Percentiles rank a stretch among this genome's conserved stretches.
phyloP scores from a whole-genome alignment of 2,113 vertebrate species.

The Hippocampus mohnikei region DNA sequence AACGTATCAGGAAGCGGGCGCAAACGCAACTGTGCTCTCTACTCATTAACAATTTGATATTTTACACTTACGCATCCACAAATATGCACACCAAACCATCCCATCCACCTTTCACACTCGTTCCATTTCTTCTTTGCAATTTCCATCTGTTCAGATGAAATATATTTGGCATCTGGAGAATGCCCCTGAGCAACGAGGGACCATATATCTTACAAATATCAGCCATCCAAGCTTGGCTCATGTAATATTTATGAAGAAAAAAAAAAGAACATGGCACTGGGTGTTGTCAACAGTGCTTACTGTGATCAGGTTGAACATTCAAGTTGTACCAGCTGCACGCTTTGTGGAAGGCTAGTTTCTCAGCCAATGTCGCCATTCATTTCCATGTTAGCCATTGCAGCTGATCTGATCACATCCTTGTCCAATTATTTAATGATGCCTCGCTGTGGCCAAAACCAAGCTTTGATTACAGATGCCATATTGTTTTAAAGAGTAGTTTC shows the following conservation, averaged over 20 bases:
- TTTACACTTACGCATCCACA: conserved; percentile 17
- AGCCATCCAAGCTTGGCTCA: conserved; percentile 55
- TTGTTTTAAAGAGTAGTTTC: conserved; percentile 44
- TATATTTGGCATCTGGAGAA: conserved; percentile 67
- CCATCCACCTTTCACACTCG: conserved; percentile 28
- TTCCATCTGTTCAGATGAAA: conserved; percentile 72
- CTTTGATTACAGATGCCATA: conserved; percentile 50
- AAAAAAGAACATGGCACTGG: conserved; percentile 50
- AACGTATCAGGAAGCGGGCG: not conserved
- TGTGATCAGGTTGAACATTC: conserved; percentile 54
- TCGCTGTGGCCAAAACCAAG: conserved; percentile 41
- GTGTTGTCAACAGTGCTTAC: conserved; percentile 61
- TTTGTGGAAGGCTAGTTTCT: conserved; percentile 42
- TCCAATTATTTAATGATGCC: conserved; percentile 63
- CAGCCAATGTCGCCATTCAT: conserved; percentile 47
- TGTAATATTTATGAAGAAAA: conserved; percentile 67
- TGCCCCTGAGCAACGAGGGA: conserved; percentile 64
- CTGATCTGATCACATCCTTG: conserved; percentile 63
- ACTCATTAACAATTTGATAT: conserved; percentile 36
- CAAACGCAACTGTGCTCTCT: conserved; percentile 12
- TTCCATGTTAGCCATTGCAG: conserved; percentile 47
- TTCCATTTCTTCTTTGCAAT: conserved; percentile 56
- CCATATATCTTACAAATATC: conserved; percentile 74
- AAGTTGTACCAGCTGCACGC: conserved; percentile 52
- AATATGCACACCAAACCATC: conserved; percentile 18